A percentile compares a stretch with the other conserved stretches of the same genome.
Conservation (phyloP, 2,113 vertebrate genomes). For the Dicentrarchus labrax region DNA sequence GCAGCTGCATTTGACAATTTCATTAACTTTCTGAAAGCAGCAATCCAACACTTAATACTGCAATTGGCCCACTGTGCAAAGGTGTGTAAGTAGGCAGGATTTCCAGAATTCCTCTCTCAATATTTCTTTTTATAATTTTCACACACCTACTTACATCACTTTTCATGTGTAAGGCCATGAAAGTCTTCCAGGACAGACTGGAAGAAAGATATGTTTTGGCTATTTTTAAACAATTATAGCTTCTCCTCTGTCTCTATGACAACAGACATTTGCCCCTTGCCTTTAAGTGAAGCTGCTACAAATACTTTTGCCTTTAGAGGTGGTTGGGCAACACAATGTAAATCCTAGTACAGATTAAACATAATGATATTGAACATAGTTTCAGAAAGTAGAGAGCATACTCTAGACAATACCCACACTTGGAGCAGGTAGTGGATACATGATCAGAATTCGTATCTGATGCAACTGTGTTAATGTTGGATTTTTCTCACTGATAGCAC, state of each 20-base stretch:
- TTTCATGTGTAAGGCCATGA: not conserved
- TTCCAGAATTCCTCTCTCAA: not conserved
- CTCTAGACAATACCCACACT: too few relatives aligned
- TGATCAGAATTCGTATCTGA: too few relatives aligned
- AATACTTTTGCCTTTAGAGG: not conserved
- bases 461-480: too few relatives aligned
- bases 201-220: not conserved
- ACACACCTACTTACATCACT: not conserved
- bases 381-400: too few relatives aligned
- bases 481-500: not conserved
- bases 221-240: not conserved
- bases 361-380: too few relatives aligned
- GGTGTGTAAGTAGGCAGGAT: not conserved
- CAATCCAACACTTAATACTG: not conserved
- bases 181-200: not conserved
- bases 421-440: not conserved
- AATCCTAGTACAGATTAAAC: too few relatives aligned
- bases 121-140: not conserved
- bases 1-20: not conserved
- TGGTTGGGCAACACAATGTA: too few relatives aligned
- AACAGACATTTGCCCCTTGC: too few relatives aligned
- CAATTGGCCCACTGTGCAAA: not conserved
- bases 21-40: not conserved
- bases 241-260: too few relatives aligned
- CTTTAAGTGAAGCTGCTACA: not conserved